phyloP scores from a whole-genome alignment of 2,797 vertebrate genomes.

The Allobates femoralis region DNA sequence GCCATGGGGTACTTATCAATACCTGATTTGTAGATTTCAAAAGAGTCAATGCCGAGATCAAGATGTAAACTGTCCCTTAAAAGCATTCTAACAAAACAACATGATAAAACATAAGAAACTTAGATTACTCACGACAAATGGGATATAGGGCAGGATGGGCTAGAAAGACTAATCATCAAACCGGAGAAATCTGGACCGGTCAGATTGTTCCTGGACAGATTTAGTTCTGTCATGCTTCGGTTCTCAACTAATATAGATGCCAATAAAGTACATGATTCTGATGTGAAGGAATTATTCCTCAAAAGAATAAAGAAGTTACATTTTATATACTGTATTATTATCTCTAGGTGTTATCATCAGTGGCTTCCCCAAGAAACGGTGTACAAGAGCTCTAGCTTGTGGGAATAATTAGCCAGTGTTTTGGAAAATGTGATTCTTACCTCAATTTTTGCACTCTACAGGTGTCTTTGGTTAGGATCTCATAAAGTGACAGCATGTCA shows the following conservation, averaged over 20 bases:
- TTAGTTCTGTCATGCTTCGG: background rate
- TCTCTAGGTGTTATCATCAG: background rate
- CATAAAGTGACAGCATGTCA: background rate
- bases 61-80: background rate
- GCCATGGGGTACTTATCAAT: too few relatives aligned
- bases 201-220: slow-evolving; percentile 28
- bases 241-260: background rate
- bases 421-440: background rate
- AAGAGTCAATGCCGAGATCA: background rate
- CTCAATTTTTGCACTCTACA: slow-evolving; percentile 32
- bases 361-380: too few relatives aligned
- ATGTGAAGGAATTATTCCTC: background rate
- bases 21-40: too few relatives aligned
- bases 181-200: background rate
- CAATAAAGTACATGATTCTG: background rate
- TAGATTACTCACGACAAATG: slow-evolving; percentile 25
- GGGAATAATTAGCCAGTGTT: background rate
- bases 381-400: background rate
- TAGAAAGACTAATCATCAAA: background rate
- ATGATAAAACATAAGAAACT: too few relatives aligned
- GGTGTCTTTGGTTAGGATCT: background rate
- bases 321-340: background rate
- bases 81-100: too few relatives aligned
- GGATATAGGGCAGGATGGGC: background rate
- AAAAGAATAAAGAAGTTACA: background rate